Evolutionary conservation across 1,140 invertebrate genomes (phyloP).

Genomic region (Eurosta solidaginis): DNA sequence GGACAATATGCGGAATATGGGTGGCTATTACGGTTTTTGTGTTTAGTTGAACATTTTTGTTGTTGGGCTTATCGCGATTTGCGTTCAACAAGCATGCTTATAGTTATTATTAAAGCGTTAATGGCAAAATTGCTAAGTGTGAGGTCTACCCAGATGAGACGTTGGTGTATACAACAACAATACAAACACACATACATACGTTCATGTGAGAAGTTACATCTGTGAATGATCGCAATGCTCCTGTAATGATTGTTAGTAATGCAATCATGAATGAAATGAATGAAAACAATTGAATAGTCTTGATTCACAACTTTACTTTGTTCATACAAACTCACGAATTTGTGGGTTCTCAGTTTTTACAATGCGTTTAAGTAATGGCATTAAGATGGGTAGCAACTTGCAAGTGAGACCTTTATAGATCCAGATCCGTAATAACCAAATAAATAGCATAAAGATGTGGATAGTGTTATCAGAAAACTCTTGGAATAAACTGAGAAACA

Average conservation of each 20-base stretch:
- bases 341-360: too few relatives aligned
- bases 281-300: neutral
- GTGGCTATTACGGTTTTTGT: conserved; percentile 42
- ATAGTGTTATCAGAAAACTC: too few relatives aligned
- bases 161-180: neutral
- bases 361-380: too few relatives aligned
- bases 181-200: neutral
- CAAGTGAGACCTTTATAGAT: too few relatives aligned
- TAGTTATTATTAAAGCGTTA: conserved; percentile 31
- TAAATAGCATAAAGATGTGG: too few relatives aligned
- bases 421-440: too few relatives aligned
- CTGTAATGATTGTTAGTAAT: conserved; percentile 21
- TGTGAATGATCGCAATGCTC: neutral
- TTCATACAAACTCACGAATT: neutral
- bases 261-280: conserved; percentile 17
- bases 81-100: conserved; percentile 16
- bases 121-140: conserved; percentile 3
- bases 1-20: conserved; percentile 52
- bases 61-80: conserved; percentile 12
- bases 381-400: too few relatives aligned
- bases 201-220: neutral
- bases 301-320: neutral
- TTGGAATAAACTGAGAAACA: too few relatives aligned
- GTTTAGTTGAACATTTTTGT: neutral
- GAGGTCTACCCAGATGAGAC: neutral